These are phyloP conservation scores for Caranx melampygus DNA, from an alignment of 2,113 vertebrate species.

Conservation along the genomic window DNA sequence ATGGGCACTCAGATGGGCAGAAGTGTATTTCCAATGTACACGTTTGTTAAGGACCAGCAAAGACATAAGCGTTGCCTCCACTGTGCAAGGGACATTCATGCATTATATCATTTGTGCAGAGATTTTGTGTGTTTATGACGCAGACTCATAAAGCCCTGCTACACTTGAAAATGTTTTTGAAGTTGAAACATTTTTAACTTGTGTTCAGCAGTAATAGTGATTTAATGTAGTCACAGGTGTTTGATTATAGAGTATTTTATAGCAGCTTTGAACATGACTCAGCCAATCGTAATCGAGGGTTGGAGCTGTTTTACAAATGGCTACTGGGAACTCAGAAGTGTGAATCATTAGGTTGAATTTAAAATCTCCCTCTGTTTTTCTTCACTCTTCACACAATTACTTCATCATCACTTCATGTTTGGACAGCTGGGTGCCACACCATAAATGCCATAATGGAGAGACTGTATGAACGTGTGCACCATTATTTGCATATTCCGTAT, in stretches of 20 bases:
- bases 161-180: background rate
- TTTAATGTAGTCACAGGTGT: too few species aligned
- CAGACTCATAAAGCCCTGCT: background rate
- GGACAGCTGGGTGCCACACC: background rate
- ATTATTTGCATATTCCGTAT: background rate
- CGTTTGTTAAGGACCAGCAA: background rate
- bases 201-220: too few species aligned
- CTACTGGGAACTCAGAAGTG: too few species aligned
- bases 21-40: too few species aligned
- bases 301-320: too few species aligned
- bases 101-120: background rate
- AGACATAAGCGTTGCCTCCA: background rate
- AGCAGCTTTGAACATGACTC: too few species aligned
- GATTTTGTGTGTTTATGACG: too few species aligned
- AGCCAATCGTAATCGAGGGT: too few species aligned
- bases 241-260: too few species aligned
- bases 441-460: background rate
- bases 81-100: background rate
- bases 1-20: too few species aligned
- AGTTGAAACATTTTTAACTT: background rate
- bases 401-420: background rate
- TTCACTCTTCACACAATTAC: background rate
- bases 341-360: too few species aligned
- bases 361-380: background rate
- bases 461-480: background rate